A percentile compares a stretch with the other conserved stretches of the same genome.
Conservation (phyloP, 2,797 vertebrate species). For the Lepilemur ruficaudatus region DNA sequence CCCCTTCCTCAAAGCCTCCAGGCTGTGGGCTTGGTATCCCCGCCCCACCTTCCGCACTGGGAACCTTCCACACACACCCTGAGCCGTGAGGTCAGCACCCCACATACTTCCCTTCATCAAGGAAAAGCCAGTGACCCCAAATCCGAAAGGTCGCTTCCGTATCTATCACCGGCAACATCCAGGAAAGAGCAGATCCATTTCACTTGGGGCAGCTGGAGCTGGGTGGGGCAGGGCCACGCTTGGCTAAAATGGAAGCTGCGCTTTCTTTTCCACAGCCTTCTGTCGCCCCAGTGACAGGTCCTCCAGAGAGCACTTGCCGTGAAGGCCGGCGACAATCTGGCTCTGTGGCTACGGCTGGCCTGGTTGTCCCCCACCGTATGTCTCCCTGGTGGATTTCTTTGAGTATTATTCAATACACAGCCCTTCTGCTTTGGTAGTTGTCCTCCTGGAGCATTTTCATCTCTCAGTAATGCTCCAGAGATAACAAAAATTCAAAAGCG, state of each 20-base stretch:
- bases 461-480: background rate
- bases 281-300: background rate
- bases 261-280: background rate
- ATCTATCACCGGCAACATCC: background rate
- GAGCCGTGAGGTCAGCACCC: background rate
- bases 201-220: background rate
- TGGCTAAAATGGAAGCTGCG: background rate
- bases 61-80: background rate
- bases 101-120: background rate
- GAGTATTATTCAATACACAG: background rate
- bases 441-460: background rate
- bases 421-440: background rate
- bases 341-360: background rate
- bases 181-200: background rate
- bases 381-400: constrained; percentile 20
- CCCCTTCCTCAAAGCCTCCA: background rate
- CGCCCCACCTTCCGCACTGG: rapidly evolving
- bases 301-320: background rate
- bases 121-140: background rate
- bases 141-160: background rate
- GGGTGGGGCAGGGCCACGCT: background rate
- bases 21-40: rapidly evolving
- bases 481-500: background rate
- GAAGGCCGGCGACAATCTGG: background rate
- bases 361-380: background rate